These are phyloP conservation scores for Apis mellifera DNA, from an alignment of 1,140 invertebrate genomes.

Conservation along the genomic window Amel_HAv3.1 CM009935.2:9155501-9156000, in stretches of 20 bases:
- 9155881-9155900: constrained; percentile 39
- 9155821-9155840: constrained; percentile 8
- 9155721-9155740: constrained; percentile 9
- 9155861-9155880: neutral
- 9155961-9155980: constrained; percentile 15
- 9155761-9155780: constrained; percentile 67
- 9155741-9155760: neutral
- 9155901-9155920: constrained; percentile 59
- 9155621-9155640: constrained; percentile 26
- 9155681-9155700: constrained; percentile 51
- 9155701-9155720: constrained; percentile 63
- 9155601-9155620: too few relatives aligned
- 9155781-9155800: constrained; percentile 47
- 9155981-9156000: constrained; percentile 32
- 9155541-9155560: too few relatives aligned
- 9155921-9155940: constrained; percentile 8
- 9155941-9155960: neutral
- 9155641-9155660: constrained; percentile 69
- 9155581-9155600: too few relatives aligned
- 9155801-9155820: constrained; percentile 5
- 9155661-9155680: too few relatives aligned
- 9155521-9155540: too few relatives aligned
- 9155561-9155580: too few relatives aligned
- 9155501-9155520: too few relatives aligned
- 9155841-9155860: constrained; percentile 27